These are phyloP conservation scores for Stramonita haemastoma DNA, from an alignment of 2,888 invertebrate species.

Conservation along the genomic window DNA sequence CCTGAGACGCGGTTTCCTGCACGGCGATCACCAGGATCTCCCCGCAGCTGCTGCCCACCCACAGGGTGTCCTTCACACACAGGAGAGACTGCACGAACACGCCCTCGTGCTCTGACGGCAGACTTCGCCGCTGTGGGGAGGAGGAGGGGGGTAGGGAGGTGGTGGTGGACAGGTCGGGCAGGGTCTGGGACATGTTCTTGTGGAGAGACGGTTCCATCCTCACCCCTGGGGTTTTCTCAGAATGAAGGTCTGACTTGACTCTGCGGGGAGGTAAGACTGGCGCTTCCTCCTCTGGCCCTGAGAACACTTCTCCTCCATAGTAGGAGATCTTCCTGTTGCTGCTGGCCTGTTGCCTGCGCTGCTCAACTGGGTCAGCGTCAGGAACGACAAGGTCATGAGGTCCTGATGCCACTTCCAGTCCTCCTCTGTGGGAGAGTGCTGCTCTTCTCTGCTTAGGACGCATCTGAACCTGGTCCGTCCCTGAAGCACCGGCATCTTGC, in stretches of 20 bases:
- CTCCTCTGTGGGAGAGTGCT: background rate
- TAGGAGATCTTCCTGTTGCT: background rate
- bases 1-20: background rate
- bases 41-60: conserved; percentile 65
- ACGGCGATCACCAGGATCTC: conserved; percentile 60
- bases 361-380: background rate
- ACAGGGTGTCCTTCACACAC: conserved; percentile 59
- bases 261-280: background rate
- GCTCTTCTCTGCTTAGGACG: background rate
- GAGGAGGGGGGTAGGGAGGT: background rate
- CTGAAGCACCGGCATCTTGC: background rate
- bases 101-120: conserved; percentile 28
- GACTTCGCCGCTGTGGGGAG: conserved; percentile 12
- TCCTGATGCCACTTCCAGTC: background rate
- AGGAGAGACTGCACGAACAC: conserved; percentile 53
- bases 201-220: background rate
- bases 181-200: background rate
- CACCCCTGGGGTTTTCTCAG: background rate
- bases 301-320: conserved; percentile 1
- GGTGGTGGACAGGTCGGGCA: background rate
- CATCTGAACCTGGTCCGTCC: background rate
- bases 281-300: background rate
- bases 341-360: background rate
- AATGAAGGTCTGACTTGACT: background rate
- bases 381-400: background rate